Conservation (phyloP, 2,888 invertebrate genomes). For the Cephus pygmeus region DNA sequence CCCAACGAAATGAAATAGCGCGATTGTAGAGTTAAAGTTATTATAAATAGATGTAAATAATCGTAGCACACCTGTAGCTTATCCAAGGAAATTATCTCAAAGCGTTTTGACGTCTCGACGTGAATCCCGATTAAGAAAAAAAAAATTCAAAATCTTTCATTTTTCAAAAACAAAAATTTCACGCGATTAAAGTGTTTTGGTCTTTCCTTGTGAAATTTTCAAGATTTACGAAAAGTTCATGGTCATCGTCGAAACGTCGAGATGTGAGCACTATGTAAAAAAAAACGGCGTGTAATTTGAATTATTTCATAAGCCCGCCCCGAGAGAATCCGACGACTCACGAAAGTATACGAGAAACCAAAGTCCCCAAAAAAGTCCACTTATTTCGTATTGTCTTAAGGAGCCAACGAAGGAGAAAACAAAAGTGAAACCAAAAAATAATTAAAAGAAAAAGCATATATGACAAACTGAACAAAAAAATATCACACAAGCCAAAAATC, state of each 20-base stretch:
- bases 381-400: slow-evolving; percentile 14
- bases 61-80: slow-evolving; percentile 54
- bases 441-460: slow-evolving; percentile 5
- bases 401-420: not conserved
- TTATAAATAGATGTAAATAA: slow-evolving; percentile 62
- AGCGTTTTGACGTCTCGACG: slow-evolving; percentile 1
- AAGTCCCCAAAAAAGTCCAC: slow-evolving; percentile 39
- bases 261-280: slow-evolving; percentile 4
- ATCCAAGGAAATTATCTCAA: slow-evolving; percentile 27
- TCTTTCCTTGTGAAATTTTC: slow-evolving; percentile 5
- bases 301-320: slow-evolving; percentile 55
- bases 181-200: not conserved
- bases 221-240: not conserved
- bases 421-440: not conserved
- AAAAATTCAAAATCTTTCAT: not conserved
- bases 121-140: not conserved
- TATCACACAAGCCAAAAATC: not conserved
- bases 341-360: slow-evolving; percentile 59
- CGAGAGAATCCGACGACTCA: slow-evolving; percentile 51
- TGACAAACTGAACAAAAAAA: not conserved
- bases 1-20: slow-evolving; percentile 48
- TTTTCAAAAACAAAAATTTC: not conserved
- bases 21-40: slow-evolving; percentile 54
- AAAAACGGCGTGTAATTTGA: slow-evolving; percentile 35
- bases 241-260: slow-evolving; percentile 11